phyloP scores from a whole-genome alignment of 2,797 vertebrate species.

The Rhabdomys pumilio region DNA sequence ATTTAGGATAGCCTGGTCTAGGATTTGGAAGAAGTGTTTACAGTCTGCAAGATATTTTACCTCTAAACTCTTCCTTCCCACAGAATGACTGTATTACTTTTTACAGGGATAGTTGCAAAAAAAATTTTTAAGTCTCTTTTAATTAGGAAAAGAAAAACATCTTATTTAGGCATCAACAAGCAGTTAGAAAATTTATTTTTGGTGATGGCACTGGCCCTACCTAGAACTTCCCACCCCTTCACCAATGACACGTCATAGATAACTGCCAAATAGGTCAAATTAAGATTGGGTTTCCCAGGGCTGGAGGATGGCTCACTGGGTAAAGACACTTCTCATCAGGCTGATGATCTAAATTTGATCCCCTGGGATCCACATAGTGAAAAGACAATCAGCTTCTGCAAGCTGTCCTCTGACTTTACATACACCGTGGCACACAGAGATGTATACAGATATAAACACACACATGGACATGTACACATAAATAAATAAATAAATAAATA shows the following conservation, averaged over 20 bases:
- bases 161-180: not conserved
- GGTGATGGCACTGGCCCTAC: not conserved
- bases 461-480: not conserved
- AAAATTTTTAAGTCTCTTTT: slow-evolving; percentile 4
- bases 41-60: slow-evolving; percentile 24
- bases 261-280: not conserved
- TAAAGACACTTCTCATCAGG: not conserved
- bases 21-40: not conserved
- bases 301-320: not conserved
- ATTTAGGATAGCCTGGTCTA: not conserved
- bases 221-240: not conserved
- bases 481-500: not conserved
- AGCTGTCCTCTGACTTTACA: not conserved
- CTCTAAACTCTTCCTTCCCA: slow-evolving; percentile 6
- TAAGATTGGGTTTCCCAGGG: not conserved
- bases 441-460: not conserved
- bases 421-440: not conserved
- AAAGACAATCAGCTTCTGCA: not conserved
- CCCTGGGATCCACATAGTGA: not conserved
- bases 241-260: not conserved
- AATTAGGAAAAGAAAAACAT: not conserved
- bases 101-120: not conserved
- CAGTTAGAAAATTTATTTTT: not conserved
- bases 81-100: slow-evolving; percentile 30
- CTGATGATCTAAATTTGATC: not conserved